A percentile compares a stretch with the other conserved stretches of the same genome.
These are phyloP conservation scores for Netelia inedita DNA, from an alignment of 2,888 invertebrate species.

Conservation along the genomic window DNA sequence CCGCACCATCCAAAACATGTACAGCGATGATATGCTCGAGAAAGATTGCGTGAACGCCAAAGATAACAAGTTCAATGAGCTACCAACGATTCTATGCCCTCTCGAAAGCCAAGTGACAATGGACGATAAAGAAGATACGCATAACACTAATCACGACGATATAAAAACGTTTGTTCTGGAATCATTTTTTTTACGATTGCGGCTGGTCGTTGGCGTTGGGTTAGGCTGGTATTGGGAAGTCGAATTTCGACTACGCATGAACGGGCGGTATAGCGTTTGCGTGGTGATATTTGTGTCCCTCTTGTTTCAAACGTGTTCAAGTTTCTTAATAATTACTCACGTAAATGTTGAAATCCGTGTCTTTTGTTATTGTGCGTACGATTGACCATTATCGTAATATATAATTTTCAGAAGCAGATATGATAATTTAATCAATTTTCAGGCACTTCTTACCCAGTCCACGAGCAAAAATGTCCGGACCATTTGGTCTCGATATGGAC, in stretches of 20 bases:
- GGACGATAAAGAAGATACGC: conserved; percentile 39
- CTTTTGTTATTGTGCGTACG: not conserved
- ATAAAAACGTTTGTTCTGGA: conserved; percentile 75
- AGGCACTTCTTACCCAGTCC: conserved; percentile 76
- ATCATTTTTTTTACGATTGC: conserved; percentile 29
- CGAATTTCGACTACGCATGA: not conserved
- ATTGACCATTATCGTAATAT: not conserved
- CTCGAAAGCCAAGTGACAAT: conserved; percentile 7
- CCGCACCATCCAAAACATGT: conserved; percentile 30
- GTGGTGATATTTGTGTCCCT: not conserved
- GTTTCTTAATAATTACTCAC: not conserved
- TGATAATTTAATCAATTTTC: conserved; percentile 35
- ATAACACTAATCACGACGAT: conserved; percentile 72
- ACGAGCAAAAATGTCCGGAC: conserved; percentile 87
- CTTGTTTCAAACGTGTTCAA: not conserved
- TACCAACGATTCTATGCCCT: conserved; percentile 5
- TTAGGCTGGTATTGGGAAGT: conserved; percentile 70
- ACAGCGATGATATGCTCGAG: conserved; percentile 57
- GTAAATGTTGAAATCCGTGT: not conserved
- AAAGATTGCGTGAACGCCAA: conserved; percentile 41
- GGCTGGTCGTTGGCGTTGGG: conserved; percentile 24
- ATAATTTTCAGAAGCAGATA: not conserved
- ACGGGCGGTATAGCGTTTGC: not conserved
- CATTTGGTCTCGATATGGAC: conserved; percentile 92
- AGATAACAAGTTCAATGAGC: conserved; percentile 52